Base-by-base conservation (phyloP, 2,113 vertebrate genomes). In the Acrocephalus kingi region DNA sequence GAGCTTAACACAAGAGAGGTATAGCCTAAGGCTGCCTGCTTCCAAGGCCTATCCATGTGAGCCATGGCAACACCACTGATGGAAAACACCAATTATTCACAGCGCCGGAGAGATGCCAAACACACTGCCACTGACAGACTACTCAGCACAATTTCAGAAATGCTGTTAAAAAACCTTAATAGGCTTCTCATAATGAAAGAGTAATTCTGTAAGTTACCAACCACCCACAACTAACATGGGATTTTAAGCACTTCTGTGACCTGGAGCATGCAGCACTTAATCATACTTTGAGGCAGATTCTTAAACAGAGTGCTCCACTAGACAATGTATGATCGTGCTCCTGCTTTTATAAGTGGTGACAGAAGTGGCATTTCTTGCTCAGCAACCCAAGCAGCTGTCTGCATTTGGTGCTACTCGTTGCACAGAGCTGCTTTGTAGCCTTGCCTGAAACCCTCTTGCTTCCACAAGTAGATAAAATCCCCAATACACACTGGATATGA, bases 311-410 rank as follows among this genome's bases (percentile, higher is more conserved):
- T 3, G 7, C 31, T 84, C 43, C 0, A 0, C 41, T 58, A 73
- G 37, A 77, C 28, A 67, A 52, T 1, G 1, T 3, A 25, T 0
- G 13, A 77, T 24, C 3, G 0, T 2, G 7, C 21, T 67, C 59
- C 71, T 81, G n/a, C 58, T 85, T 87, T 72, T 33, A 35, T 19
- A 76, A 45, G 41, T 41, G 45, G 69, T 31, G 48, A 45, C 37
- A 89, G 69, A 89, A 58, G 27, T 17, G 28, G n/a, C 28, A 43
- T 30, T 80, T 81, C 35, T 78, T 68, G 48, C 45, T 52, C 43
- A 48, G 66, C n/a, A 96, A 63, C n/a, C n/a, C 63, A 54, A 28
- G 43, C 49, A 81, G 39, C 45, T 68, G 14, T 19, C 63, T 27
- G 10, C 39, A 52, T 48, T 75, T 64, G 64, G 37, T 22, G 41